Evolutionary conservation across 1,140 invertebrate species (phyloP).

Genomic region (Gonioctena quinquepunctata): DNA sequence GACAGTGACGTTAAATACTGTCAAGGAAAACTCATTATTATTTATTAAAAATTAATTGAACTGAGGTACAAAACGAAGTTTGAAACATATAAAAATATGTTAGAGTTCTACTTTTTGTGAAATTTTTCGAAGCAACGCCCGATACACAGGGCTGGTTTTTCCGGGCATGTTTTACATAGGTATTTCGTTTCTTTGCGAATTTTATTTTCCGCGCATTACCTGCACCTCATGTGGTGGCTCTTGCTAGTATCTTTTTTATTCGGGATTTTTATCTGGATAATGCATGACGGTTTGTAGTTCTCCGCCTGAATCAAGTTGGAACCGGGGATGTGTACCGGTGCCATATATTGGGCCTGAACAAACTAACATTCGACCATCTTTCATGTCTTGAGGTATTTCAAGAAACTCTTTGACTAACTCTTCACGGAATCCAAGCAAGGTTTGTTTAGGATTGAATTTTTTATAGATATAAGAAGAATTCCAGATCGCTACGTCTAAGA

Average conservation of each 20-base stretch:
- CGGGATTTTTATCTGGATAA: neutral
- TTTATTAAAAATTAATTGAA: too few relatives aligned
- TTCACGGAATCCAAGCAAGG: neutral
- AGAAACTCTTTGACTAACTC: neutral
- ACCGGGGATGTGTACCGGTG: too few relatives aligned
- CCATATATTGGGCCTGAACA: too few relatives aligned
- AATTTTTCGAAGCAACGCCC: neutral
- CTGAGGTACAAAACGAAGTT: too few relatives aligned
- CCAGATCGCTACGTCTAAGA: conserved; percentile 4
- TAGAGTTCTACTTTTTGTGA: too few relatives aligned
- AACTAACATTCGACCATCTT: too few relatives aligned
- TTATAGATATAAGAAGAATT: conserved; percentile 3
- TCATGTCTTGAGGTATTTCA: too few relatives aligned
- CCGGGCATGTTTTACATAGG: neutral
- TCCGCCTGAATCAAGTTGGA: too few relatives aligned
- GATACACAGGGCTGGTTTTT: neutral
- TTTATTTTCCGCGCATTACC: neutral
- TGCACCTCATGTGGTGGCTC: neutral
- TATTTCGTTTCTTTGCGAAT: neutral
- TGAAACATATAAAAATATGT: too few relatives aligned
- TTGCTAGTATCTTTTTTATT: neutral
- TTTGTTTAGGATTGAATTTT: neutral
- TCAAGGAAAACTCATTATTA: too few relatives aligned
- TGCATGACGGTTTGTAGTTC: too few relatives aligned
- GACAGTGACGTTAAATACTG: too few relatives aligned